Evolutionary conservation across 2,797 vertebrate species (phyloP).

Genomic region (Denticeps clupeoides): DNA sequence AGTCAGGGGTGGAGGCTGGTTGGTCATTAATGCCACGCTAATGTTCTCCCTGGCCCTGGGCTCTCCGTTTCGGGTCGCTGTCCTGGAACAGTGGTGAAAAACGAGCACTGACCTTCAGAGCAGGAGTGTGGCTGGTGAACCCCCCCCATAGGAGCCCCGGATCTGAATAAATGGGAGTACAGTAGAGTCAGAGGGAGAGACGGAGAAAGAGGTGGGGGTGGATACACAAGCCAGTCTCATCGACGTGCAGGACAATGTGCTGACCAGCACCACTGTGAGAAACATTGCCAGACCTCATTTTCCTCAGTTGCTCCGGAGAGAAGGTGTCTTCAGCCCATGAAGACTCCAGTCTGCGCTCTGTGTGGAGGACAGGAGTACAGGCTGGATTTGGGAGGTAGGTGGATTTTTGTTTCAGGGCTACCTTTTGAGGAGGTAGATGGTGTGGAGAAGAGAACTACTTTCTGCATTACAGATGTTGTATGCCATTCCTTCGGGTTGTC

Average conservation of each 20-base stretch:
- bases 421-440: too few relatives aligned
- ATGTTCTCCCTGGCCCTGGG: constrained; percentile 25
- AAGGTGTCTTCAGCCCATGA: not conserved
- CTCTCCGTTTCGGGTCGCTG: constrained; percentile 32
- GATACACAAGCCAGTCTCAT: constrained; percentile 5
- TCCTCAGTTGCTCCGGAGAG: not conserved
- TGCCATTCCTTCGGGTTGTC: too few relatives aligned
- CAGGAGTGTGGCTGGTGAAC: constrained; percentile 23
- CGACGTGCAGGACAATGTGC: constrained; percentile 9
- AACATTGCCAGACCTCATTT: too few relatives aligned
- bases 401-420: too few relatives aligned
- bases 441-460: too few relatives aligned
- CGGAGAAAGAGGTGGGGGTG: constrained; percentile 7
- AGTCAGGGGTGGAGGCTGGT: not conserved
- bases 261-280: not conserved
- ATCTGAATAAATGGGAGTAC: constrained; percentile 20
- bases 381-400: too few relatives aligned
- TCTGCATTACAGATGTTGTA: too few relatives aligned
- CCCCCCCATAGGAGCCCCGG: constrained; percentile 28
- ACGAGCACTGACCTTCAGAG: constrained; percentile 45
- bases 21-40: not conserved
- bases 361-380: too few relatives aligned
- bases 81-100: constrained; percentile 19
- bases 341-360: too few relatives aligned
- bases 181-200: not conserved